Percentiles rank a stretch among this genome's conserved stretches.
Evolutionary conservation across 2,888 invertebrate genomes (phyloP).

Genomic region (Hypsopygia costalis): DNA sequence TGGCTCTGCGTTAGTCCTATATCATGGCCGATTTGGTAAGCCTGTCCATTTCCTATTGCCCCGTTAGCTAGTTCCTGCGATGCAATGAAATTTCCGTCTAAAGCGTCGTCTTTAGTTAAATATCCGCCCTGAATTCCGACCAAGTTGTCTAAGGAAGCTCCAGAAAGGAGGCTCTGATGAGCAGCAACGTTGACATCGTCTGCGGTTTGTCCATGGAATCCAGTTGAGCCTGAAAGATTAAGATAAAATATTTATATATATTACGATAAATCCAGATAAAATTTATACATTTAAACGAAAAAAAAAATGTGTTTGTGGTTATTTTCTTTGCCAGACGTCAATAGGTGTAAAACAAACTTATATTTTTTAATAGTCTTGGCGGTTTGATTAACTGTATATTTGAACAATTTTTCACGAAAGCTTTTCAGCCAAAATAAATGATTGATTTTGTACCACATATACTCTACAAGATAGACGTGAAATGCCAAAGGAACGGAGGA

Average conservation of each 20-base stretch:
- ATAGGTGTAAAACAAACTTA: no score
- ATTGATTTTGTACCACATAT: no score
- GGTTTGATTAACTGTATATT: no score
- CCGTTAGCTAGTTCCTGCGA: slow-evolving; percentile 56
- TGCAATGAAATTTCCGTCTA: slow-evolving; percentile 62
- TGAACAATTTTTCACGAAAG: no score
- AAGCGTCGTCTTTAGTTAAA: slow-evolving; percentile 47
- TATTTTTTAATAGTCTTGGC: no score
- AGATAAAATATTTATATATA: background rate
- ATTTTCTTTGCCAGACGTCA: no score
- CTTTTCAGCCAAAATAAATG: no score
- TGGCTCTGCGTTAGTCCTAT: slow-evolving; percentile 16
- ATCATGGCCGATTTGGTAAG: slow-evolving; percentile 27
- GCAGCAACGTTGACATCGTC: slow-evolving; percentile 70
- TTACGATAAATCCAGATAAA: no score
- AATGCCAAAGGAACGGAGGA: no score
- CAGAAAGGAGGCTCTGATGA: slow-evolving; percentile 68
- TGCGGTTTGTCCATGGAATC: slow-evolving; percentile 69
- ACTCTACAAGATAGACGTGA: no score
- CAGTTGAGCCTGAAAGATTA: slow-evolving; percentile 55
- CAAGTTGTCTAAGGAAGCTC: slow-evolving; percentile 62
- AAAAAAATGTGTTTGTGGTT: no score
- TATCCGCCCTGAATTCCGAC: slow-evolving; percentile 69
- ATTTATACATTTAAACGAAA: no score
- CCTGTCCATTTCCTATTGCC: slow-evolving; percentile 21